Conservation (phyloP, 1,140 invertebrate species). For the Zaprionus ornatus region DNA sequence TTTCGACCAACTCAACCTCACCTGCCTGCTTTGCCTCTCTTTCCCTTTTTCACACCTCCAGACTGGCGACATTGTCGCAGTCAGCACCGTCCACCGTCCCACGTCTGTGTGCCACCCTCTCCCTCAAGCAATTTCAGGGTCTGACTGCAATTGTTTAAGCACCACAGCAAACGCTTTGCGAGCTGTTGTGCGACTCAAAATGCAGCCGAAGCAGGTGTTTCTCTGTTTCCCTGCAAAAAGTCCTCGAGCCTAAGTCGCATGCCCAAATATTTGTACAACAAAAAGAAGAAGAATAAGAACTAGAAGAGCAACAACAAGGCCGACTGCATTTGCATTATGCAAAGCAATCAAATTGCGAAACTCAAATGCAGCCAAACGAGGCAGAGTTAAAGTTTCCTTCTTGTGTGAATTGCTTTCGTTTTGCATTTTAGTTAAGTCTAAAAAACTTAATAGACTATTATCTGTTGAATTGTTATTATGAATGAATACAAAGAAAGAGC, state of each 20-base stretch:
- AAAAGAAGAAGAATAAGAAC: neutral
- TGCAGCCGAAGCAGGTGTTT: slow-evolving; percentile 6
- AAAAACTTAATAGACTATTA: neutral
- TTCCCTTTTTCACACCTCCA: slow-evolving; percentile 1
- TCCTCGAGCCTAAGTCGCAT: neutral
- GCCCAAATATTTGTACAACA: slow-evolving; percentile 10
- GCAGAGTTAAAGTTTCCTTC: neutral
- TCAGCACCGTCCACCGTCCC: neutral
- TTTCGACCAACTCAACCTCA: neutral
- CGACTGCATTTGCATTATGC: neutral
- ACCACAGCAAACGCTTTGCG: neutral
- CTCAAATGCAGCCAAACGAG: slow-evolving; percentile 1
- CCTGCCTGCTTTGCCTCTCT: neutral
- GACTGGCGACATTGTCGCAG: slow-evolving; percentile 20
- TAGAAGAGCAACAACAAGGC: neutral
- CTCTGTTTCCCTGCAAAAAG: neutral
- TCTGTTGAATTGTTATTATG: neutral
- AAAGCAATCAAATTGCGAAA: slow-evolving; percentile 5
- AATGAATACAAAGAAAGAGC: neutral
- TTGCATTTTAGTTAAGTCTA: neutral
- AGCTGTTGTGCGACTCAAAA: neutral
- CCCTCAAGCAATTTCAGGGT: neutral
- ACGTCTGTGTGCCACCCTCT: neutral
- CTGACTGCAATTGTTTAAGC: neutral
- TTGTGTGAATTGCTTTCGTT: neutral